Base-by-base conservation (phyloP, 2,888 invertebrate species). In the Parnassius mnemosyne region DNA sequence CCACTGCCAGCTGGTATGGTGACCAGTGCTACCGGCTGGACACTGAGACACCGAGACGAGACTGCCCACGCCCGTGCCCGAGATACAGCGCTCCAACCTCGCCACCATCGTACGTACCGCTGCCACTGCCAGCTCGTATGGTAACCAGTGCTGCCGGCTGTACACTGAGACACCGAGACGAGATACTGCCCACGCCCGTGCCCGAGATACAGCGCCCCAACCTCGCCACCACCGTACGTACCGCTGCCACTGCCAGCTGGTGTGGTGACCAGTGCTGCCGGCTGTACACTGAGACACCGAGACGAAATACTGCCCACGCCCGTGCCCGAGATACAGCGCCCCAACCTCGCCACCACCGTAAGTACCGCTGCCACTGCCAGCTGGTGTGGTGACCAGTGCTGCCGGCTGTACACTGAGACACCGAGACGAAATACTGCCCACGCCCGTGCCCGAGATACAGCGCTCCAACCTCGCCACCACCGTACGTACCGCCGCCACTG, bases 171-270 rank as follows among this genome's bases (percentile, higher is more conserved):
- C 85, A 99, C 99, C 0, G 98, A 54, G 99, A 99, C 85, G 99
- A 99, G 92, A 99, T 99, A 99, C 84, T 99, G 72, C 97, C 98
- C 3, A 98, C 98, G 3, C 98, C 98, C 1, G 99, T 99, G 42
- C 99, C 99, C 0, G 99, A 99, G 92, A 99, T 99, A 77, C 99
- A 99, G 85, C 94, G 99, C 43, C 99, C 99, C 1, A 99, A 99
- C 92, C 93, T 99, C 73, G 99, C 99, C 1, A 97, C 97, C 12
- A 99, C 99, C 0, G 94, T 94, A 67, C 58, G 80, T 79, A 61
- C n/a, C 13, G 20, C 20, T 20, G 20, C 20, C 20, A 2, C 20
- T 2, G 20, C 20, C 20, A 20, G 20, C 20, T 20, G 20, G 20
- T 20, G 20, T 20, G 2, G 20, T 2, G 20, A 1, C 20, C 3